Conservation (phyloP, 1,140 invertebrate species). For the Pseudomyrmex cubaensis region DNA sequence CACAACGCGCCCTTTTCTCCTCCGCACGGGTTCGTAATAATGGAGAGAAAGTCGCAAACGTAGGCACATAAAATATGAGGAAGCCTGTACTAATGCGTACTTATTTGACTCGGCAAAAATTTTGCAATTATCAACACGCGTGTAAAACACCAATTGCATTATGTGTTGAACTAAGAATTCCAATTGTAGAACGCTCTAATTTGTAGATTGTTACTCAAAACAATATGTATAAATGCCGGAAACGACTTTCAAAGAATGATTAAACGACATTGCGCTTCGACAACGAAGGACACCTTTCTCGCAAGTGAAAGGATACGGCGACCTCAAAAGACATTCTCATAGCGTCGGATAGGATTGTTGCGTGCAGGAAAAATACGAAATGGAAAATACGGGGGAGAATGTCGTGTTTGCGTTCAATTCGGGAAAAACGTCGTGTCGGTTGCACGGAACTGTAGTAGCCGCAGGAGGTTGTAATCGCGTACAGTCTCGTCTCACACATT, state of each 20-base stretch:
- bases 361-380: background rate
- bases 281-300: constrained; percentile 66
- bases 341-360: background rate
- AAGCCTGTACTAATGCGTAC: background rate
- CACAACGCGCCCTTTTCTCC: constrained; percentile 13
- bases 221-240: background rate
- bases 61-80: background rate
- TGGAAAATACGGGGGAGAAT: constrained; percentile 17
- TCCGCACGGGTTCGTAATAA: background rate
- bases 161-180: background rate
- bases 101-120: background rate
- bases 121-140: background rate
- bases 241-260: constrained; percentile 46
- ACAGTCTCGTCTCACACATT: constrained; percentile 41
- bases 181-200: background rate
- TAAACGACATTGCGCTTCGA: constrained; percentile 47
- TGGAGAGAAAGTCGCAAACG: constrained; percentile 20
- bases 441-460: constrained; percentile 12
- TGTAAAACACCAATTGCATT: background rate
- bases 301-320: constrained; percentile 63
- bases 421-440: constrained; percentile 39
- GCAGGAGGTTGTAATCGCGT: constrained; percentile 31
- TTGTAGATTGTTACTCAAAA: background rate
- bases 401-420: constrained; percentile 6
- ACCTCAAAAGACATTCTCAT: background rate